These are phyloP conservation scores for Neomorphus geoffroyi DNA, from an alignment of 2,797 vertebrate species.

Conservation along the genomic window DNA sequence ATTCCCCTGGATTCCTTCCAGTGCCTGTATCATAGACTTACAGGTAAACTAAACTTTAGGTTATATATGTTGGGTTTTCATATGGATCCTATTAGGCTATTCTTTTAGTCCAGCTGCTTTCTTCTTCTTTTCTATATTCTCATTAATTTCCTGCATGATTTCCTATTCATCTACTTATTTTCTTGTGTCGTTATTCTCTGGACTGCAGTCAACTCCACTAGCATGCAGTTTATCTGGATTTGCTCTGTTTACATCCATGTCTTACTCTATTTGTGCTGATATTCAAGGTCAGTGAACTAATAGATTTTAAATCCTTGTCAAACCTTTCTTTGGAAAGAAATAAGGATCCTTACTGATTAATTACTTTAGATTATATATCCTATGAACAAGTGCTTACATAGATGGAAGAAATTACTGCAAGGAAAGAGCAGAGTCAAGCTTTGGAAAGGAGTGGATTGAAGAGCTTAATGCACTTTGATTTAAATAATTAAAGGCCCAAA, in stretches of 20 bases:
- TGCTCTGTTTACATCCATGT: neutral
- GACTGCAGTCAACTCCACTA: neutral
- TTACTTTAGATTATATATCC: neutral
- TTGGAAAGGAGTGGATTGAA: neutral
- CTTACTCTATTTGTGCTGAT: neutral
- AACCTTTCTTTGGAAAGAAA: neutral
- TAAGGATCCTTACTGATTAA: neutral
- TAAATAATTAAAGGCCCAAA: neutral
- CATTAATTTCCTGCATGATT: neutral
- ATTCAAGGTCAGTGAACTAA: neutral
- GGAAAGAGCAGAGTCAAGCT: neutral
- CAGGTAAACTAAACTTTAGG: neutral
- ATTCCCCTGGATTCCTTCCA: neutral
- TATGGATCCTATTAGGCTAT: neutral
- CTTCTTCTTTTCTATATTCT: neutral
- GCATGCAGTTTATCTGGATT: neutral
- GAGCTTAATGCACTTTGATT: neutral
- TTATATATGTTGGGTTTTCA: neutral
- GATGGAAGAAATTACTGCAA: neutral
- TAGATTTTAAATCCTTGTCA: neutral
- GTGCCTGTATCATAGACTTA: neutral
- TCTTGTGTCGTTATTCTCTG: neutral
- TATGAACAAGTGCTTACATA: neutral
- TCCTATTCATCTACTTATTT: neutral
- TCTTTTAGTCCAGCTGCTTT: neutral